Conservation (phyloP, 2,113 vertebrate genomes). For the Hystrix brachyura region DNA sequence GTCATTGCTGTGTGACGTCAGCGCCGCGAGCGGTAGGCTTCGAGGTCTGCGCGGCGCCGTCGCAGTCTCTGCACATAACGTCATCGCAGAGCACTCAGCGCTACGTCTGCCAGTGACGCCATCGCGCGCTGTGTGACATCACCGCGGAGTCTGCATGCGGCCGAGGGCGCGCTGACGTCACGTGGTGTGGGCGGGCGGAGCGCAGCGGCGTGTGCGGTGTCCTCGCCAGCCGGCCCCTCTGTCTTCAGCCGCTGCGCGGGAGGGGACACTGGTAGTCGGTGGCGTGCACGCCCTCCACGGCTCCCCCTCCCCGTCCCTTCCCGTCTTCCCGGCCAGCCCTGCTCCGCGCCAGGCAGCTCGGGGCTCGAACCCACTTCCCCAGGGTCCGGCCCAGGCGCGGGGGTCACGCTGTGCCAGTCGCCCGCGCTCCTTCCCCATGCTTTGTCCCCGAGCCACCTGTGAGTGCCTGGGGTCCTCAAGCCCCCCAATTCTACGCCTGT, state of each 20-base stretch:
- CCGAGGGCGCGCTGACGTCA: background rate
- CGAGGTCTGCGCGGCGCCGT: background rate
- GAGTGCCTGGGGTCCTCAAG: too few relatives aligned
- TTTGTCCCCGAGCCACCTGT: too few relatives aligned
- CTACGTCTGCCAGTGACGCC: too few relatives aligned
- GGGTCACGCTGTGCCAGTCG: too few relatives aligned
- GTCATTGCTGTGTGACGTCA: too few relatives aligned
- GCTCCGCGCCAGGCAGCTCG: conserved; percentile 33
- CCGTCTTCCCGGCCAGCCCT: conserved; percentile 4
- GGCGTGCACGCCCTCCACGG: fast-evolving
- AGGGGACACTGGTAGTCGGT: background rate
- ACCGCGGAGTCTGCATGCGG: background rate
- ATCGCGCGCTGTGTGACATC: fast-evolving
- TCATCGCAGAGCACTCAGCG: background rate
- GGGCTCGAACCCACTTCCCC: conserved; percentile 25
- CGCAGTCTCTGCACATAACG: background rate
- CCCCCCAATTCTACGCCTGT: too few relatives aligned
- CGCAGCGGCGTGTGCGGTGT: background rate
- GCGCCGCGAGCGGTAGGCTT: too few relatives aligned
- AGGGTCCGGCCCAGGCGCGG: too few relatives aligned
- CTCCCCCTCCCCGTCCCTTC: background rate
- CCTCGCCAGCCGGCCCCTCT: background rate
- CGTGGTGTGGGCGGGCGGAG: background rate
- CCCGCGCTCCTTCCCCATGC: too few relatives aligned
- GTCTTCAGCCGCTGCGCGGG: conserved; percentile 67